Conservation (phyloP, 1,140 invertebrate genomes). For the Pseudomyrmex pallidus region DNA sequence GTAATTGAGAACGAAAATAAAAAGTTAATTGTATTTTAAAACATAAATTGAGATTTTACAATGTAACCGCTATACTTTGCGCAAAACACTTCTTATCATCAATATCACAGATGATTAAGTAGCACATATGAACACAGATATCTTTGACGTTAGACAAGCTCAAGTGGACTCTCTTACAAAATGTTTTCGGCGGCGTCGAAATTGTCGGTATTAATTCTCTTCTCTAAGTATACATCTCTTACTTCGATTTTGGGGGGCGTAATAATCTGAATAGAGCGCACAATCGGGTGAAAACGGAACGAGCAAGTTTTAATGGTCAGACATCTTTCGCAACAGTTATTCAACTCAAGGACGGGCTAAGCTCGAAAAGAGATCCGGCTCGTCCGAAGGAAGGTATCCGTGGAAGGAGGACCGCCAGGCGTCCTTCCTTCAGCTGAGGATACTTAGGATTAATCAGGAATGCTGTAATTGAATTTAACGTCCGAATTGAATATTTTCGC, state of each 20-base stretch:
- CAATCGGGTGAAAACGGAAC: conserved; percentile 42
- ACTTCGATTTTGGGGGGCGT: not conserved
- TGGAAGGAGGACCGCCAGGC: conserved; percentile 38
- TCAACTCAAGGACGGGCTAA: conserved; percentile 65
- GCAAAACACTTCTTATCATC: not conserved
- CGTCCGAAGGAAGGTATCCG: conserved; percentile 60
- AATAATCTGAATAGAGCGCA: conserved; percentile 48
- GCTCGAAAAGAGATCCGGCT: conserved; percentile 71
- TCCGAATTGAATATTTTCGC: conserved; percentile 84
- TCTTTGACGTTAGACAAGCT: not conserved
- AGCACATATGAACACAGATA: not conserved
- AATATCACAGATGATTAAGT: not conserved
- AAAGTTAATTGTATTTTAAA: not conserved
- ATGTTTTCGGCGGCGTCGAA: not conserved
- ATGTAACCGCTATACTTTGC: too few species aligned
- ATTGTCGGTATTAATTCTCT: conserved; percentile 24
- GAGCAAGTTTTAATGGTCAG: conserved; percentile 72
- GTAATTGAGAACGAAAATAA: not conserved
- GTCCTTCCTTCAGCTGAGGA: conserved; percentile 76
- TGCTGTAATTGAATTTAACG: conserved; percentile 84
- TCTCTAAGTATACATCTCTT: not conserved
- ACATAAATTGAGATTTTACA: too few species aligned
- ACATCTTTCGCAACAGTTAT: conserved; percentile 72
- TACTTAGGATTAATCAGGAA: conserved; percentile 84
- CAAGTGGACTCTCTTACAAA: not conserved